Base-by-base conservation (phyloP, 2,113 vertebrate species). In the Cyanistes caeruleus region DNA sequence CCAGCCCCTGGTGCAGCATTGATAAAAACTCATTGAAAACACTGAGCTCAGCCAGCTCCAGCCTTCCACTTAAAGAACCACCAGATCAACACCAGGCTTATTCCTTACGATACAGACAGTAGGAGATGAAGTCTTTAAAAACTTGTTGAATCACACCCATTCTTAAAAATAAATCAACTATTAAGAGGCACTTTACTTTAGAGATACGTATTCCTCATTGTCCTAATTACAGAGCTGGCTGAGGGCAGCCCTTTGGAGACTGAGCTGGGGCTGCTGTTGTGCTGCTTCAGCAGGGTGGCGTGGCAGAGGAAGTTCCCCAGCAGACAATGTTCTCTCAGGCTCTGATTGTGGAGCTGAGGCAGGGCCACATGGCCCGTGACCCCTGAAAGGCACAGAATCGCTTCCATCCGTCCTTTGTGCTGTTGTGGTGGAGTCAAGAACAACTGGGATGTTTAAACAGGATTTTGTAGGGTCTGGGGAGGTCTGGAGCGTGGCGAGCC, bases 241-340 rank as follows among this genome's bases (percentile, higher is more conserved):
- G 55, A 63, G 67, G 1, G 76, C 67, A 74, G 85, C 93, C 16
- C 76, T 90, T 56, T 70, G 90, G 93, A 84, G 84, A 44, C 85
- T 18, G 69, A 62, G 14, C 15, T 39, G 48, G 7, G 41, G 67
- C 78, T 91, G 84, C 90, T 85, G 89, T 49, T 41, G 10, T 82
- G 96, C 96, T 94, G 91, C 35, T 93, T 64, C 91, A 95, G 84
- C 87, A 87, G 96, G 89, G 77, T 94, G 95, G 93, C 13, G 91
- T 87, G 96, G 84, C 93, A 86, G 73, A 90, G 95, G 96, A 96
- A 93, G 88, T 90, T 56, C 88, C 87, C 85, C 80, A 90, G 95
- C 92, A 95, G 93, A 87, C 93, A 96, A 87, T 87, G 88, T 81
- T 90, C 93, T 94, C 82, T 84, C 52, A 2, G 88, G 85, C 12